Percentiles rank a stretch among this genome's conserved stretches.
These are phyloP conservation scores for Phyllotreta cruciferae DNA, from an alignment of 2,888 invertebrate genomes.

Conservation along the genomic window DNA sequence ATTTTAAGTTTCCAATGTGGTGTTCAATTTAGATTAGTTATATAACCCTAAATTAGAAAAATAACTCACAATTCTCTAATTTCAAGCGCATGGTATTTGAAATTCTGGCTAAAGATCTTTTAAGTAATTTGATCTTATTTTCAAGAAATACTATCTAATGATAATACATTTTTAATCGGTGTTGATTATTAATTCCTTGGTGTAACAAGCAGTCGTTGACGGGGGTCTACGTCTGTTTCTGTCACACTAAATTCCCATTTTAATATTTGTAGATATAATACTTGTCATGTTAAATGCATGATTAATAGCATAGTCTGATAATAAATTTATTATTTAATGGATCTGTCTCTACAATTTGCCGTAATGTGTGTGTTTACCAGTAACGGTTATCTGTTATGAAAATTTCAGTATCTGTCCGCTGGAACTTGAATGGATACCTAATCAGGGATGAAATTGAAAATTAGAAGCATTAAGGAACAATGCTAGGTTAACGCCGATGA, in stretches of 20 bases:
- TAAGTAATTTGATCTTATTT: conserved; percentile 1
- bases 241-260: conserved; percentile 28
- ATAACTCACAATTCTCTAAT: neutral
- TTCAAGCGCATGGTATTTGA: neutral
- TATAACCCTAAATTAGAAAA: neutral
- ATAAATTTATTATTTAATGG: conserved; percentile 40
- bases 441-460: conserved; percentile 17
- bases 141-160: neutral
- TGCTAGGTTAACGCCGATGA: neutral
- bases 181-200: conserved; percentile 3
- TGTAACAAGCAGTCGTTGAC: neutral
- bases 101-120: neutral
- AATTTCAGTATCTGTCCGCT: conserved; percentile 27
- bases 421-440: conserved; percentile 5
- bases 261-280: conserved; percentile 36
- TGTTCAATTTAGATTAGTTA: neutral
- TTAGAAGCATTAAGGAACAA: neutral
- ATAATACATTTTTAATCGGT: no score
- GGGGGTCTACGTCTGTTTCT: conserved; percentile 1
- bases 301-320: conserved; percentile 32
- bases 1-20: neutral
- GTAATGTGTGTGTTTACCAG: conserved; percentile 33
- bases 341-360: conserved; percentile 35
- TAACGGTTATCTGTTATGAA: conserved; percentile 28
- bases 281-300: conserved; percentile 37